Base-by-base conservation (phyloP, 2,797 vertebrate genomes). In the Petrocephalus sullivani region DNA sequence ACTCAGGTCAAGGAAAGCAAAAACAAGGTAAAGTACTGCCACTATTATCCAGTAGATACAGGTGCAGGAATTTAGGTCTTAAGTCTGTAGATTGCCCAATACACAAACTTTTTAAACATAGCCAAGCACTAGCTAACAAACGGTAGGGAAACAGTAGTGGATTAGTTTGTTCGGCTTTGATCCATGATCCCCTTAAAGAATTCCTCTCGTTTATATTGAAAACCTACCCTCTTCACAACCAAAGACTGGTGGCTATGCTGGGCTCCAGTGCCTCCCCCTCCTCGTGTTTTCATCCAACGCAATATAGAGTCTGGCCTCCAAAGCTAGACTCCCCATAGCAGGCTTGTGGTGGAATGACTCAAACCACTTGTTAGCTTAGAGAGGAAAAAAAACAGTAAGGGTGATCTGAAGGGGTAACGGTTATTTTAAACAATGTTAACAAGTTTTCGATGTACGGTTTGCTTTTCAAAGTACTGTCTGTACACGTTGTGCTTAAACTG, bases 1-100 rank as follows among this genome's bases (percentile, higher is more conserved):
- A 96, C 94, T 95, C 95, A 94, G 90, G 92, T 94, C 92, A 93
- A 93, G 92, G 93, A 93, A 94, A 94, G 89, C 92, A 95, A 54
- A 64, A 67, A 16, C 33, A 12, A 46, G 61, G 58, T 49, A 85
- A 41, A 49, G 92, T 90, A 93, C 92, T 92, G 94, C 94, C 92
- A 93, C 90, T 93, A 92, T 93, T 92, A 93, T 93, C 93, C 91
- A 53, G 93, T 92, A 90, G 93, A 93, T 94, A 95, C 94, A 93
- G 92, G 93, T 88, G 75, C 86, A 86, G 90, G 87, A 53, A 88
- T 46, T 46, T 89, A 81, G 56, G 88, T 87, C 8, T 54, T 78
- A 78, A 19, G 6, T 46, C 71, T 78, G 71, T 41, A 78, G 87
- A 89, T 89, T 61, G 86, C 60, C 87, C 88, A 87, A 7, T 19